Conservation (phyloP, 2,113 vertebrate genomes). For the Lepisosteus oculatus region DNA sequence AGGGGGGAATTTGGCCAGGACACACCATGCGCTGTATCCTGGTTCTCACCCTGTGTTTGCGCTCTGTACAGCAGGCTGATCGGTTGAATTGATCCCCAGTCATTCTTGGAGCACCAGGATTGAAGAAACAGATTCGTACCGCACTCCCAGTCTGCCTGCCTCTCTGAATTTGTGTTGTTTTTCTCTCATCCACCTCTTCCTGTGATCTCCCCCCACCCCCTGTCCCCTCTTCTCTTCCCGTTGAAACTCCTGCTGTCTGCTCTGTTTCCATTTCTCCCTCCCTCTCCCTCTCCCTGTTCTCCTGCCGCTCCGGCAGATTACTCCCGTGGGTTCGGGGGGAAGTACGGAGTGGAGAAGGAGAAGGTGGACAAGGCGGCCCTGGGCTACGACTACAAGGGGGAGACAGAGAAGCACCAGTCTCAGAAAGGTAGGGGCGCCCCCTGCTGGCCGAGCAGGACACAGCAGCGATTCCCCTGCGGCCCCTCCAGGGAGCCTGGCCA, state of each 20-base stretch:
- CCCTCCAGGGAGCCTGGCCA: too few relatives aligned
- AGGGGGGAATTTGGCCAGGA: too few relatives aligned
- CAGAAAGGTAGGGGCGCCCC: conserved; percentile 52
- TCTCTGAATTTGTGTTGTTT: too few relatives aligned
- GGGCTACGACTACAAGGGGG: conserved; percentile 61
- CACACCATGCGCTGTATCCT: too few relatives aligned
- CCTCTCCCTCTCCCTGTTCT: background rate
- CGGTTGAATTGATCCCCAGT: too few relatives aligned
- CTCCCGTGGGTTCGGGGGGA: conserved; percentile 61
- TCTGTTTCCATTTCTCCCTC: background rate
- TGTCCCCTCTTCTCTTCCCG: background rate
- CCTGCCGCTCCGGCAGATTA: conserved; percentile 12
- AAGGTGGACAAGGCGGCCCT: conserved; percentile 72
- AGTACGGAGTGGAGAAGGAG: conserved; percentile 77
- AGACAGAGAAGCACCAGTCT: conserved; percentile 66
- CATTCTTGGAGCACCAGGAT: too few relatives aligned
- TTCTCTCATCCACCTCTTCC: too few relatives aligned
- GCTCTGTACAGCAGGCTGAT: too few relatives aligned
- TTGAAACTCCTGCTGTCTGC: background rate
- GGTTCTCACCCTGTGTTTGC: background rate
- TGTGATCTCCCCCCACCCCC: too few relatives aligned
- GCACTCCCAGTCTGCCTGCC: too few relatives aligned
- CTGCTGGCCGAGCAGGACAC: background rate
- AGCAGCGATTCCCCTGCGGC: too few relatives aligned
- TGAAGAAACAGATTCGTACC: too few relatives aligned